Evolutionary conservation across 2,888 invertebrate genomes (phyloP).

Genomic region (Taphrorychus bicolor): DNA sequence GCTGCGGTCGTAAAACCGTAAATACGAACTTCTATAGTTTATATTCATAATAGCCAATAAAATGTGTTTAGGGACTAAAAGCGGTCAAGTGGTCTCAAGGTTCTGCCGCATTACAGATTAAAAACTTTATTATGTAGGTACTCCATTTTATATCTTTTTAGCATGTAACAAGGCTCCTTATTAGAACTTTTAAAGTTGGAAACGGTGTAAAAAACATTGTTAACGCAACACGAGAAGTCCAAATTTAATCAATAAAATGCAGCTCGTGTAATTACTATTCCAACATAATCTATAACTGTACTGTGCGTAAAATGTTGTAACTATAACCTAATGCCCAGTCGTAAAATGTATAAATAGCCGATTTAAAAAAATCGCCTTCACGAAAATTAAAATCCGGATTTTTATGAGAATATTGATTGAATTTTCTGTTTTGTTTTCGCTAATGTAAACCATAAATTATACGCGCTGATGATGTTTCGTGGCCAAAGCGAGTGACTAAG

Average conservation of each 20-base stretch:
- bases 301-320: constrained; percentile 2
- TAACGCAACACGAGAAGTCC: not conserved
- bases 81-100: not conserved
- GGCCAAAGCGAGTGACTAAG: too few species aligned
- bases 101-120: not conserved
- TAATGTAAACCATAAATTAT: not conserved
- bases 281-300: not conserved
- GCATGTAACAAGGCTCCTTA: too few species aligned
- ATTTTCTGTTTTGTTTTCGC: not conserved
- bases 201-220: too few species aligned
- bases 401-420: not conserved
- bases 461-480: too few species aligned
- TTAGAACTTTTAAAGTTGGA: too few species aligned
- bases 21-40: not conserved
- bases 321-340: not conserved
- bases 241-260: constrained; percentile 5
- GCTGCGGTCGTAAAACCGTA: not conserved
- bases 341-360: constrained; percentile 4
- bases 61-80: not conserved
- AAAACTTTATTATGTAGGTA: not conserved
- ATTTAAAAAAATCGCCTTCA: constrained; percentile 1
- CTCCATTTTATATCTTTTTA: too few species aligned
- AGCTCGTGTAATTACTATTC: not conserved
- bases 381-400: not conserved
- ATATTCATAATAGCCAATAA: not conserved